These are phyloP conservation scores for Stigmatopora argus DNA, from an alignment of 2,113 vertebrate genomes.

Conservation along the genomic window DNA sequence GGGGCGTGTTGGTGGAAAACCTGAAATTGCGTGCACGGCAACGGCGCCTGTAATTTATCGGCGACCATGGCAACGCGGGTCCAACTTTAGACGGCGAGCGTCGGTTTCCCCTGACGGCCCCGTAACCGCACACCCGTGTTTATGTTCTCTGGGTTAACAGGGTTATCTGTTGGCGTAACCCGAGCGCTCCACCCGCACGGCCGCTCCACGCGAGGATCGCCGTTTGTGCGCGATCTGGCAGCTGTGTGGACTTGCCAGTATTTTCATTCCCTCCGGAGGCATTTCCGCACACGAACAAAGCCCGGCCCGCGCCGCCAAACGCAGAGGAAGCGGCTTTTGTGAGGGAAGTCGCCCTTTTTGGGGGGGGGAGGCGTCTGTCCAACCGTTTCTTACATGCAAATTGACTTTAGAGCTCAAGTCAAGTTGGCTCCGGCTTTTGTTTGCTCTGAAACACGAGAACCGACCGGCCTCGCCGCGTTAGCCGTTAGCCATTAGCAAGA, in stretches of 20 bases:
- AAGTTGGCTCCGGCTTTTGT: conserved; percentile 56
- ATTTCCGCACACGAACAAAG: conserved; percentile 77
- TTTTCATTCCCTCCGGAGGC: conserved; percentile 76
- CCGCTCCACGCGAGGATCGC: conserved; percentile 43
- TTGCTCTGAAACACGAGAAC: conserved; percentile 53
- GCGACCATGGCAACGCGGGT: conserved; percentile 32
- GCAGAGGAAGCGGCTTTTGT: conserved; percentile 71
- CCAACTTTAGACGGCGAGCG: conserved; percentile 43
- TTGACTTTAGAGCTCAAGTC: conserved; percentile 60
- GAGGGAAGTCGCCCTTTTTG: conserved; percentile 43
- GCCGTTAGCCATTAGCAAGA: conserved; percentile 39
- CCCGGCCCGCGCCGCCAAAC: conserved; percentile 66
- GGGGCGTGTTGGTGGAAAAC: background rate
- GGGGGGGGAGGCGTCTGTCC: too few relatives aligned
- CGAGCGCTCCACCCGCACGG: conserved; percentile 53
- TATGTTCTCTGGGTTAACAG: conserved; percentile 69
- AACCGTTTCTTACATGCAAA: conserved; percentile 63
- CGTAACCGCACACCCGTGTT: conserved; percentile 63
- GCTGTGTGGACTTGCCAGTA: conserved; percentile 74
- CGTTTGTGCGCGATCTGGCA: conserved; percentile 41
- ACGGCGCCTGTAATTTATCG: conserved; percentile 39
- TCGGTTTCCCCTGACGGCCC: conserved; percentile 33
- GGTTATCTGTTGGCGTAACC: conserved; percentile 61
- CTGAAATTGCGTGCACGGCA: conserved; percentile 4
- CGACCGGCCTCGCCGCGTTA: conserved; percentile 44